A percentile compares a stretch with the other conserved stretches of the same genome.
These are phyloP conservation scores for Cygnus olor DNA, from an alignment of 2,797 vertebrate species.

Conservation along the genomic window DNA sequence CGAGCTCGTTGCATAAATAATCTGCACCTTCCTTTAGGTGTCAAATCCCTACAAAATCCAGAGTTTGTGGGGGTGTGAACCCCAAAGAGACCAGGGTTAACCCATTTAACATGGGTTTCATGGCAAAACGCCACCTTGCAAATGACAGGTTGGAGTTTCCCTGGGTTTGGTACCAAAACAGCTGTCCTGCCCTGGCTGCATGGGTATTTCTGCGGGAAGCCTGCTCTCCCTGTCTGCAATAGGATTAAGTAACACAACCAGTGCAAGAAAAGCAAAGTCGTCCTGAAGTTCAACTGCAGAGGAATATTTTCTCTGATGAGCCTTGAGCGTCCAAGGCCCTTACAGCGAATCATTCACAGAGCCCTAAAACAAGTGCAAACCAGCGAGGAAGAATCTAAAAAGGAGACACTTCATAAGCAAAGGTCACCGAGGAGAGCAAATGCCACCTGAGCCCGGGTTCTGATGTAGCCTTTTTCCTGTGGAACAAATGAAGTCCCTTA, in stretches of 20 bases:
- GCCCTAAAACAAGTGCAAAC: not conserved
- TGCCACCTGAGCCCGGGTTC: conserved; percentile 36
- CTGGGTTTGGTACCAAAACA: not conserved
- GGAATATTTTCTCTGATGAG: not conserved
- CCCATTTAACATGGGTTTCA: not conserved
- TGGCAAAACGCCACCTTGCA: not conserved
- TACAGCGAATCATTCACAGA: not conserved
- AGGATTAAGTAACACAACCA: not conserved
- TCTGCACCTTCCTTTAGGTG: not conserved
- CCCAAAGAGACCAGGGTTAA: not conserved
- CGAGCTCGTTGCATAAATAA: not conserved
- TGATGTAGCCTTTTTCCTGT: not conserved
- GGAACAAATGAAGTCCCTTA: conserved; percentile 51
- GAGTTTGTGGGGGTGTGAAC: not conserved
- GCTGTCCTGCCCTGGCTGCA: not conserved
- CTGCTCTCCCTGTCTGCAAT: not conserved
- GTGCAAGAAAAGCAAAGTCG: not conserved
- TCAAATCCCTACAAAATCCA: not conserved
- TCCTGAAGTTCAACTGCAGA: not conserved
- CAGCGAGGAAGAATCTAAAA: not conserved
- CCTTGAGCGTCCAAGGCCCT: not conserved
- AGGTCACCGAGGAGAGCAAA: conserved; percentile 7
- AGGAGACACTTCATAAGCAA: not conserved
- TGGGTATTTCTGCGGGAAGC: not conserved
- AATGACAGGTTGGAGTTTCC: not conserved